Conservation (phyloP, 2,113 vertebrate species). For the Nothobranchius kuhntae region DNA sequence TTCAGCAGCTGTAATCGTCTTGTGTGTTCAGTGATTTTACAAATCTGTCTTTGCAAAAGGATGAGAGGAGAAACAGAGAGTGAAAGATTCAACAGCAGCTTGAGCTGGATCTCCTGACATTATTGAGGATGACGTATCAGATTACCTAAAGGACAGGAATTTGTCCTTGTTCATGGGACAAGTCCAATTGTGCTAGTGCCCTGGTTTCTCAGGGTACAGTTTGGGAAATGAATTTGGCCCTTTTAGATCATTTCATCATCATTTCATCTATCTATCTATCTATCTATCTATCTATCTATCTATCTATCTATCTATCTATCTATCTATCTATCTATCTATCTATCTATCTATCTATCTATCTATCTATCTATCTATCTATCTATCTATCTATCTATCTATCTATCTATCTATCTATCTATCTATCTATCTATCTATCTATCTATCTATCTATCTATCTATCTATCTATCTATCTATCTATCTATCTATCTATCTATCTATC, state of each 20-base stretch:
- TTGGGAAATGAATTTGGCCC: constrained; percentile 10
- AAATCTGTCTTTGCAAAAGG: constrained; percentile 22
- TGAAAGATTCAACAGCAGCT: constrained; percentile 48
- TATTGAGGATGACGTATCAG: constrained; percentile 81
- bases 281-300: constrained; percentile 1
- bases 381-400: background rate
- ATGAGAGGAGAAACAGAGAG: constrained; percentile 26
- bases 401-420: background rate
- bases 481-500: background rate
- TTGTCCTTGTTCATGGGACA: constrained; percentile 86
- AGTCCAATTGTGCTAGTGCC: constrained; percentile 61
- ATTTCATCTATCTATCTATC: background rate
- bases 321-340: too few relatives aligned
- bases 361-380: background rate
- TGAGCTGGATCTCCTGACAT: constrained; percentile 73
- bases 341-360: background rate
- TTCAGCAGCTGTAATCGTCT: constrained; percentile 5
- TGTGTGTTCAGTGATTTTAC: constrained; percentile 28
- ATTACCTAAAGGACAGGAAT: constrained; percentile 86
- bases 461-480: background rate
- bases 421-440: too few relatives aligned
- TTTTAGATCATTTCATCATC: background rate
- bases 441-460: background rate
- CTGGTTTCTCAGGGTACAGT: constrained; percentile 6
- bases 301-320: background rate